phyloP scores from a whole-genome alignment of 2,113 vertebrate species.

The Engystomops pustulosus region DNA sequence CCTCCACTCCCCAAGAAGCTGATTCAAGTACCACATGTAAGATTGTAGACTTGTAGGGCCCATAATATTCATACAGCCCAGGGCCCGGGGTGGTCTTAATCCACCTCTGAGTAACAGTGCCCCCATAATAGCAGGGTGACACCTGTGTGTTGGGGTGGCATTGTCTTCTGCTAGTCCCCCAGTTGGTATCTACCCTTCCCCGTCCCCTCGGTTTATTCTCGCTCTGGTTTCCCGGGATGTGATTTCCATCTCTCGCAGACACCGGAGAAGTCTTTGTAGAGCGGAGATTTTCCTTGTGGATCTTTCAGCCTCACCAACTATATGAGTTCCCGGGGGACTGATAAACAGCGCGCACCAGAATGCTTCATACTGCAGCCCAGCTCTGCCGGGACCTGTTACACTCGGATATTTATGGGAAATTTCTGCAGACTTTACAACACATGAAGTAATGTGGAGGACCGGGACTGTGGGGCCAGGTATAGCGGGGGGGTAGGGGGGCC shows the following conservation, averaged over 20 bases:
- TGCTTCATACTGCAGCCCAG: neutral
- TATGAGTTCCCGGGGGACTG: conserved; percentile 32
- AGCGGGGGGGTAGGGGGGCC: neutral
- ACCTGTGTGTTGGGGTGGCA: neutral
- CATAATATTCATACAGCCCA: too few relatives aligned
- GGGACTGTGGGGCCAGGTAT: neutral
- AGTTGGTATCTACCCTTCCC: neutral
- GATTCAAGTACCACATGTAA: too few relatives aligned
- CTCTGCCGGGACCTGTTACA: conserved; percentile 21
- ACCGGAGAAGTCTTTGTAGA: neutral
- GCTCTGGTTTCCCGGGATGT: neutral
- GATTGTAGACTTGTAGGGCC: too few relatives aligned
- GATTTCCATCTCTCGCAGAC: neutral
- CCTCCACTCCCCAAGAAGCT: too few relatives aligned
- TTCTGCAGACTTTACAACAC: conserved; percentile 20
- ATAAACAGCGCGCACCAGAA: conserved; percentile 22
- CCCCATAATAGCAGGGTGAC: too few relatives aligned
- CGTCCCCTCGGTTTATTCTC: too few relatives aligned
- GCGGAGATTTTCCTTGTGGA: conserved; percentile 19
- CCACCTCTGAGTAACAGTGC: too few relatives aligned
- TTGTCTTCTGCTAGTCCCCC: neutral
- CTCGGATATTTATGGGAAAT: conserved; percentile 22
- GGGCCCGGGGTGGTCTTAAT: too few relatives aligned
- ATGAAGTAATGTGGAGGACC: neutral
- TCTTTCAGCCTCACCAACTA: conserved; percentile 25